Conservation (phyloP, 2,888 invertebrate genomes). For the Lasioglossum leucozonium region DNA sequence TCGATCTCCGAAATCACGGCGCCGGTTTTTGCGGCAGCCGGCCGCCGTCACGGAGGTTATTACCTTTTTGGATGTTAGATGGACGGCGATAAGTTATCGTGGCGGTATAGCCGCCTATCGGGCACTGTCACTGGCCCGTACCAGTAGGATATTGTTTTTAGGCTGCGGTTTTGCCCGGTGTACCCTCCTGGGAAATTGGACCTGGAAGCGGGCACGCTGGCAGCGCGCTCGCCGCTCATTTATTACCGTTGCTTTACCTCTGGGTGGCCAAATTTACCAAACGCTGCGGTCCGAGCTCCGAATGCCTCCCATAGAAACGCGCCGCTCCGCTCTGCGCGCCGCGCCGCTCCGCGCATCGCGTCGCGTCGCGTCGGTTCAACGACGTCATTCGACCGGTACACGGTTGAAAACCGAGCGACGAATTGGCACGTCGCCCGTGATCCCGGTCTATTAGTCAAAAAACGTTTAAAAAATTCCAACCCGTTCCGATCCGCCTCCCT, state of each 20-base stretch:
- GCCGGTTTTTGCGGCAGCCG: slow-evolving; percentile 53
- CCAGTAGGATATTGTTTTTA: slow-evolving; percentile 81
- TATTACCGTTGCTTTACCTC: slow-evolving; percentile 82
- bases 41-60: slow-evolving; percentile 56
- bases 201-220: slow-evolving; percentile 75
- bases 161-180: slow-evolving; percentile 80
- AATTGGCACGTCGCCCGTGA: slow-evolving; percentile 71
- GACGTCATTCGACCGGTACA: slow-evolving; percentile 74
- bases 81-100: slow-evolving; percentile 70
- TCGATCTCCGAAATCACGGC: slow-evolving; percentile 59
- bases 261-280: slow-evolving; percentile 81
- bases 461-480: slow-evolving; percentile 64
- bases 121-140: slow-evolving; percentile 73
- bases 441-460: slow-evolving; percentile 62
- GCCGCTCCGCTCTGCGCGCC: not conserved
- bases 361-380: slow-evolving; percentile 43
- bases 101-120: slow-evolving; percentile 74
- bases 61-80: slow-evolving; percentile 70
- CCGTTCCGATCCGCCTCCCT: not conserved
- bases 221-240: slow-evolving; percentile 80
- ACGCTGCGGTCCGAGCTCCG: slow-evolving; percentile 71
- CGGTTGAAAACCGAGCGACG: slow-evolving; percentile 70
- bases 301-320: slow-evolving; percentile 59
- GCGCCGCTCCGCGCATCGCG: slow-evolving; percentile 30
- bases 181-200: slow-evolving; percentile 81